phyloP scores from a whole-genome alignment of 2,797 vertebrate species.

The Stomatorhinus walkeri region DNA sequence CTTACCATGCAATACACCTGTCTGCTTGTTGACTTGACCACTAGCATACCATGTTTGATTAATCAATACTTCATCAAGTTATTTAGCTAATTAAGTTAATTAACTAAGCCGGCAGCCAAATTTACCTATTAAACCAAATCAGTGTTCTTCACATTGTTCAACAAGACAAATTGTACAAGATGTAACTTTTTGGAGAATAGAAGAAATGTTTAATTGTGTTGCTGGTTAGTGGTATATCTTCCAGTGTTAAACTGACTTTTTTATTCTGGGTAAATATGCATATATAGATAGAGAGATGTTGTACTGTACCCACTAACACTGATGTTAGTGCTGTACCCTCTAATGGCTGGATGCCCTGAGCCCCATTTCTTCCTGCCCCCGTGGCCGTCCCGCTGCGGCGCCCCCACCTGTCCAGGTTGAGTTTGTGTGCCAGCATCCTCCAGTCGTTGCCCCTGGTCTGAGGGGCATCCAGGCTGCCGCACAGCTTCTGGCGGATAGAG shows the following conservation, averaged over 20 bases:
- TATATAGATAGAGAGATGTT: neutral
- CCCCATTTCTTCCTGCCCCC: neutral
- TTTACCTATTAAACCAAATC: neutral
- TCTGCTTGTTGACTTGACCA: neutral
- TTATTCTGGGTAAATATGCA: neutral
- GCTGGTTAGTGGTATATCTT: neutral
- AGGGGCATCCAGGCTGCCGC: constrained; percentile 90
- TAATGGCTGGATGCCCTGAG: neutral
- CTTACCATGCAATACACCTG: neutral
- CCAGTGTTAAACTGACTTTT: neutral
- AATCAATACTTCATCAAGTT: neutral
- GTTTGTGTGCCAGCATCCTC: constrained; percentile 94
- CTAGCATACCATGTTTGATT: neutral
- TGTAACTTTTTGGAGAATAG: neutral
- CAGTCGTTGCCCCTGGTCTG: constrained; percentile 95
- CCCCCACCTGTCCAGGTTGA: constrained; percentile 86
- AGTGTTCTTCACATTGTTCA: neutral
- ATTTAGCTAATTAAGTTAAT: neutral
- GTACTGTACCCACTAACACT: neutral
- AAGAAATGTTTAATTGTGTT: neutral
- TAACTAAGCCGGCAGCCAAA: neutral
- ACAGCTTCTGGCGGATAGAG: constrained; percentile 91
- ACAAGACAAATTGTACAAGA: neutral
- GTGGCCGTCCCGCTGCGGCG: neutral
- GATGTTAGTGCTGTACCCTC: neutral